These are phyloP conservation scores for Plotosus lineatus DNA, from an alignment of 2,113 vertebrate genomes.

Conservation along the genomic window DNA sequence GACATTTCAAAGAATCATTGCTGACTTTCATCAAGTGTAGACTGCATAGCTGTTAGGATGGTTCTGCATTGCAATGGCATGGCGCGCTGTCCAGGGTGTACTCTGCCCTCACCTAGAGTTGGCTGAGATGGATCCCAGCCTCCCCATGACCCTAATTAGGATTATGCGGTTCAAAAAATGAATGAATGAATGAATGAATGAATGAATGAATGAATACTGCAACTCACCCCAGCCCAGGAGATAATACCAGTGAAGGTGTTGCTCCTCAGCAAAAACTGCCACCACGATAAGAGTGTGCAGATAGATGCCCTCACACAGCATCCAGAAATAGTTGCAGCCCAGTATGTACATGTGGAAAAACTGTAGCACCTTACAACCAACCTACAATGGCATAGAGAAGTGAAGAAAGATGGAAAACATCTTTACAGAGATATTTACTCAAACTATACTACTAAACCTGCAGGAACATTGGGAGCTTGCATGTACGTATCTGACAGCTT, in stretches of 20 bases:
- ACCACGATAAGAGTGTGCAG: slow-evolving; percentile 95
- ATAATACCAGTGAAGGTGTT: slow-evolving; percentile 92
- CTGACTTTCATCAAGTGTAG: too few species aligned
- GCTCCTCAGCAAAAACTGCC: slow-evolving; percentile 88
- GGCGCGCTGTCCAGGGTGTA: too few species aligned
- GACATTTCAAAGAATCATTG: too few species aligned
- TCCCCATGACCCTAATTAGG: too few species aligned
- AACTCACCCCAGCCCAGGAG: slow-evolving; percentile 96
- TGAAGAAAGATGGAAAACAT: neutral
- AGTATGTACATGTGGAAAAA: slow-evolving; percentile 96
- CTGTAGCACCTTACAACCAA: slow-evolving; percentile 90
- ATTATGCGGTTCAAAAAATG: too few species aligned
- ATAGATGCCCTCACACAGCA: slow-evolving; percentile 98
- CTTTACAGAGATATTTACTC: neutral
- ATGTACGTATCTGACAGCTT: slow-evolving; percentile 5
- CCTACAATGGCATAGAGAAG: slow-evolving; percentile 68
- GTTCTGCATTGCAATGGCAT: too few species aligned
- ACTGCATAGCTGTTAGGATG: too few species aligned
- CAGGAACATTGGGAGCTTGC: neutral
- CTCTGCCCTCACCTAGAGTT: too few species aligned
- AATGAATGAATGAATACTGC: too few species aligned
- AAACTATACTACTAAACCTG: neutral
- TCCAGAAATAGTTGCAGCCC: slow-evolving; percentile 99
- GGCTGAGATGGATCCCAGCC: too few species aligned
- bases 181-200: too few species aligned